Evolutionary conservation across 1,140 invertebrate genomes (phyloP).

Genomic region (Microplitis demolitor): DNA sequence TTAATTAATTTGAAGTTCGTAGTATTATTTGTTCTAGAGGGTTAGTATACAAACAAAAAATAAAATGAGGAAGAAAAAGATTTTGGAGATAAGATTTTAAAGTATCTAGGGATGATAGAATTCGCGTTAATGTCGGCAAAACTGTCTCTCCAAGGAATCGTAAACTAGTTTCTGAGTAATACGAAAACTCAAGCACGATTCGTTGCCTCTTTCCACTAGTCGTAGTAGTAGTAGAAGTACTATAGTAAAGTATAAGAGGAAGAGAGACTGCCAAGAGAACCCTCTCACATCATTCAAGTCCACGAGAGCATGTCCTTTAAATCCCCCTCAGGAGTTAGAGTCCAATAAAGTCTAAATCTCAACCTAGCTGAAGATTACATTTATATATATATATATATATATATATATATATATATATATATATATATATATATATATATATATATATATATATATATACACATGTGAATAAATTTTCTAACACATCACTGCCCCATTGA

Average conservation of each 20-base stretch:
- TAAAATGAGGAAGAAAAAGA: no score
- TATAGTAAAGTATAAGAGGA: no score
- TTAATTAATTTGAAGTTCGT: no score
- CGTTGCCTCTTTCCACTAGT: neutral
- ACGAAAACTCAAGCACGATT: neutral
- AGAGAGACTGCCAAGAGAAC: neutral
- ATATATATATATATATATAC: neutral
- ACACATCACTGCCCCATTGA: neutral
- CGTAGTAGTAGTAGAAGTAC: no score
- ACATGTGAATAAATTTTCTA: neutral
- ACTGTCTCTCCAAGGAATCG: neutral
- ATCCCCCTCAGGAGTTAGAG: conserved; percentile 1
- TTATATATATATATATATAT: neutral
- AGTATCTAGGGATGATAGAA: neutral
- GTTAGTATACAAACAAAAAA: no score
- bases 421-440: no score
- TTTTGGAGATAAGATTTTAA: no score
- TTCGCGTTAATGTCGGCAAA: conserved; percentile 4
- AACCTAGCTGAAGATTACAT: neutral
- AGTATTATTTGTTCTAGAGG: no score
- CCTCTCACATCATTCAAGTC: conserved; percentile 6
- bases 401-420: neutral
- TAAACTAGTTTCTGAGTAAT: conserved; percentile 3
- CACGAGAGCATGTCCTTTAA: conserved; percentile 9
- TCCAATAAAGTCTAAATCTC: conserved; percentile 8